Evolutionary conservation across 2,113 vertebrate genomes (phyloP).

Genomic region (Boleophthalmus pectinirostris): DNA sequence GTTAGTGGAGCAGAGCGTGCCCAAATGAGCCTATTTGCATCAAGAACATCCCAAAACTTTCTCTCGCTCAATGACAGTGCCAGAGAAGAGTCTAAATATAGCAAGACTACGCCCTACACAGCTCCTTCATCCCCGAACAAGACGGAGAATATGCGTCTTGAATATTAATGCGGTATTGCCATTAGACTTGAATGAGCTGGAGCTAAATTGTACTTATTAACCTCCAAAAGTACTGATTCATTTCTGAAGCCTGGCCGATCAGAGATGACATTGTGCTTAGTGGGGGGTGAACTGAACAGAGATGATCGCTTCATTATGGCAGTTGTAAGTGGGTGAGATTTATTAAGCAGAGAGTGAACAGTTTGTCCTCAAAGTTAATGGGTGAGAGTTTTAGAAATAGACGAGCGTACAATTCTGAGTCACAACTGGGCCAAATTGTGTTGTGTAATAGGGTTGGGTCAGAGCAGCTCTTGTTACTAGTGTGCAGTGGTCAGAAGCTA

Average conservation of each 20-base stretch:
- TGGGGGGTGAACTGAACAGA: not conserved
- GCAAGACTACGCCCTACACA: conserved; percentile 55
- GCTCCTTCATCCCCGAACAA: conserved; percentile 61
- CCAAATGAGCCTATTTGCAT: conserved; percentile 70
- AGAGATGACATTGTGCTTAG: not conserved
- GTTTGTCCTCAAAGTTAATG: not conserved
- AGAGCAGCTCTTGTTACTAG: not conserved
- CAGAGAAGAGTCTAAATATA: conserved; percentile 60
- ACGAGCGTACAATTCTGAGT: not conserved
- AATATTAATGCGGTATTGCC: conserved; percentile 54
- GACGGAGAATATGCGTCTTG: conserved; percentile 45
- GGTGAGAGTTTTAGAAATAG: not conserved
- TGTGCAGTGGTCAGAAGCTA: not conserved
- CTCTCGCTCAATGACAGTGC: conserved; percentile 44
- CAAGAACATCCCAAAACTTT: conserved; percentile 50
- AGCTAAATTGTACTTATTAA: conserved; percentile 8
- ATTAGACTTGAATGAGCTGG: conserved; percentile 50
- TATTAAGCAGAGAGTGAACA: not conserved
- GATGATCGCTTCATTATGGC: not conserved
- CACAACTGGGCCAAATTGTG: not conserved
- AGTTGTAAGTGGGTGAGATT: not conserved
- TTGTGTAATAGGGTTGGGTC: no score
- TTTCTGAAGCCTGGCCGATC: not conserved
- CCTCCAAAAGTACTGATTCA: not conserved
- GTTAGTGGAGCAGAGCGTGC: conserved; percentile 63